These are phyloP conservation scores for Drosophila quadrilineata DNA, from an alignment of 1,140 invertebrate genomes.

Conservation along the genomic window DNA sequence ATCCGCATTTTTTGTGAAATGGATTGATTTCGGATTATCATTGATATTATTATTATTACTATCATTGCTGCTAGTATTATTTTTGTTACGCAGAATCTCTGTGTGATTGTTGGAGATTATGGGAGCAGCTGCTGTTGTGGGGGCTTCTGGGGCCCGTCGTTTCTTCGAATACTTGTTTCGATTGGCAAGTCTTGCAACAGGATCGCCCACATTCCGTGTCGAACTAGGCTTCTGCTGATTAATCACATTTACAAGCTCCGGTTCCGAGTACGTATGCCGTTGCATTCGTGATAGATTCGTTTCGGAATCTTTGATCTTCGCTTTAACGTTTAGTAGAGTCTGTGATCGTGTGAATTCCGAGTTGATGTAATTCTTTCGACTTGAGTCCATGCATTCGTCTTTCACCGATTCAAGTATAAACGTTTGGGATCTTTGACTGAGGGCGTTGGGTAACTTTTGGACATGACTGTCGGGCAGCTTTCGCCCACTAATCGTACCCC, in stretches of 20 bases:
- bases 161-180: slow-evolving; percentile 52
- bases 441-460: not conserved
- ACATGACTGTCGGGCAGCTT: slow-evolving; percentile 17
- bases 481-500: slow-evolving; percentile 88
- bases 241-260: slow-evolving; percentile 31
- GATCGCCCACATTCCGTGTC: not conserved
- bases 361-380: not conserved
- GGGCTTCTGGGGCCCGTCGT: slow-evolving; percentile 45
- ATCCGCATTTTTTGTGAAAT: slow-evolving; percentile 35
- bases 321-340: slow-evolving; percentile 38
- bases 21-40: slow-evolving; percentile 5
- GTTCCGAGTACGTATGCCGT: slow-evolving; percentile 44
- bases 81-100: slow-evolving; percentile 2
- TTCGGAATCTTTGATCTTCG: slow-evolving; percentile 5
- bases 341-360: slow-evolving; percentile 45
- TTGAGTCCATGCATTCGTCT: not conserved
- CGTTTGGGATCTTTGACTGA: slow-evolving; percentile 38
- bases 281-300: slow-evolving; percentile 42
- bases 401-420: slow-evolving; percentile 21
- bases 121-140: not conserved
- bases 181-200: slow-evolving; percentile 9
- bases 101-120: not conserved
- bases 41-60: not conserved
- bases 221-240: slow-evolving; percentile 5
- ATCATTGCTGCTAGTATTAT: too few species aligned